phyloP scores from a whole-genome alignment of 2,888 invertebrate genomes.

The Clitarchus hookeri region DNA sequence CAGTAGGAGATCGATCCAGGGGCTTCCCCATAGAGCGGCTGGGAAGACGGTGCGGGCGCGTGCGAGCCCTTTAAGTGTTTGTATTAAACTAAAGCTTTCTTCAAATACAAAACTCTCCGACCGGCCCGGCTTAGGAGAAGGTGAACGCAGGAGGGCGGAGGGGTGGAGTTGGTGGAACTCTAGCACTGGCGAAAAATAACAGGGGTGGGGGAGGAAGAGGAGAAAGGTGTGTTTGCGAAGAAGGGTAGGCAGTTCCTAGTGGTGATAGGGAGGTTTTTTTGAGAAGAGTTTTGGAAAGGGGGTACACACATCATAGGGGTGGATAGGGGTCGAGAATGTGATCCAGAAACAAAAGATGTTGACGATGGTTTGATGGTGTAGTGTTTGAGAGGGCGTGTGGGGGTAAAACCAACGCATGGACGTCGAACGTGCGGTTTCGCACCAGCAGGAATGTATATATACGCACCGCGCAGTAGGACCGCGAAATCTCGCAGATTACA shows the following conservation, averaged over 20 bases:
- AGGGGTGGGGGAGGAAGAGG: too few species aligned
- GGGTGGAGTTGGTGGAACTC: too few species aligned
- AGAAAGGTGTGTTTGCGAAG: background rate
- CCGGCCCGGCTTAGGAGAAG: too few species aligned
- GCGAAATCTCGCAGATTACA: conserved; percentile 31
- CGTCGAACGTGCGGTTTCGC: background rate
- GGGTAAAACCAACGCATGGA: background rate
- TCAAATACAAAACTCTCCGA: too few species aligned
- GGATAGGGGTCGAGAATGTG: background rate
- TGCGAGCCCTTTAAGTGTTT: too few species aligned
- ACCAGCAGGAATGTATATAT: background rate
- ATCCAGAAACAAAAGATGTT: conserved; percentile 8
- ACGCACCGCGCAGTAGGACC: background rate
- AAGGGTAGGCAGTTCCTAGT: background rate
- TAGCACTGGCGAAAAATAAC: too few species aligned
- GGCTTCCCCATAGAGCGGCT: too few species aligned
- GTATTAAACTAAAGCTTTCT: too few species aligned
- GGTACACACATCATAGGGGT: background rate
- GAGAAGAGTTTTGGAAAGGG: background rate
- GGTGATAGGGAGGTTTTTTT: background rate
- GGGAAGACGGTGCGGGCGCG: too few species aligned
- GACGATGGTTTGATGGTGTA: background rate
- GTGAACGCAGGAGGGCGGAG: too few species aligned
- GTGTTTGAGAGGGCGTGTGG: background rate
- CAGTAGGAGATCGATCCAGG: too few species aligned